phyloP scores from a whole-genome alignment of 1,140 invertebrate species.

The Ladona fulva region DNA sequence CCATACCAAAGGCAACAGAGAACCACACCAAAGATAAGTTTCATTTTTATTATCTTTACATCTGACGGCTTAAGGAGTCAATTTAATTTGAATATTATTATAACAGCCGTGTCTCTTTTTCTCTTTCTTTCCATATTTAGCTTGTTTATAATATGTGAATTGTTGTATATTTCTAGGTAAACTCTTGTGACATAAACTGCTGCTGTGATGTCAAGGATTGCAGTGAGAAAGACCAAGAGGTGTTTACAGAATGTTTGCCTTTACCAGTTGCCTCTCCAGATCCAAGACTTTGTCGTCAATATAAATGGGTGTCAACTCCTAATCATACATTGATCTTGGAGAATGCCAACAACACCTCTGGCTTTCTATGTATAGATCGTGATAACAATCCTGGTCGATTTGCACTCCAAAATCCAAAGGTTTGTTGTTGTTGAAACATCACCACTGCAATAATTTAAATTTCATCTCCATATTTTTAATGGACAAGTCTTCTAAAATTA shows the following conservation, averaged over 20 bases:
- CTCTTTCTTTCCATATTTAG: no score
- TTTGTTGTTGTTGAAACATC: no score
- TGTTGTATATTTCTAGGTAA: slow-evolving; percentile 40
- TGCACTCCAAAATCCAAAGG: neutral
- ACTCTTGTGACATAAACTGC: slow-evolving; percentile 62
- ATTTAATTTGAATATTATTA: no score
- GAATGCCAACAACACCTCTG: slow-evolving; percentile 33
- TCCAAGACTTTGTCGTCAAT: slow-evolving; percentile 35
- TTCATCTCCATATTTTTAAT: no score
- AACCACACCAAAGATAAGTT: no score
- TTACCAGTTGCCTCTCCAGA: slow-evolving; percentile 27
- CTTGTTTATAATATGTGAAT: no score
- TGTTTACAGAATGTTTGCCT: slow-evolving; percentile 45
- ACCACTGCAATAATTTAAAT: no score
- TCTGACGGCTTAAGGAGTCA: no score
- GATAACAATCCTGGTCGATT: slow-evolving; percentile 34
- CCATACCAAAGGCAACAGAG: no score
- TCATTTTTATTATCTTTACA: no score
- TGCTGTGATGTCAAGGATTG: slow-evolving; percentile 63
- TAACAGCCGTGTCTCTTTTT: no score
- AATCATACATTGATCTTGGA: slow-evolving; percentile 25
- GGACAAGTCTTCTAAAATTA: no score
- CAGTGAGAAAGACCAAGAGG: slow-evolving; percentile 38
- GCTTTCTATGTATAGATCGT: slow-evolving; percentile 49
- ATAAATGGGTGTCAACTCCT: slow-evolving; percentile 21